These are phyloP conservation scores for Aplysina aerophoba DNA, from an alignment of 37 sponge, comb jelly and placozoan genomes.

Conservation along the genomic window DNA sequence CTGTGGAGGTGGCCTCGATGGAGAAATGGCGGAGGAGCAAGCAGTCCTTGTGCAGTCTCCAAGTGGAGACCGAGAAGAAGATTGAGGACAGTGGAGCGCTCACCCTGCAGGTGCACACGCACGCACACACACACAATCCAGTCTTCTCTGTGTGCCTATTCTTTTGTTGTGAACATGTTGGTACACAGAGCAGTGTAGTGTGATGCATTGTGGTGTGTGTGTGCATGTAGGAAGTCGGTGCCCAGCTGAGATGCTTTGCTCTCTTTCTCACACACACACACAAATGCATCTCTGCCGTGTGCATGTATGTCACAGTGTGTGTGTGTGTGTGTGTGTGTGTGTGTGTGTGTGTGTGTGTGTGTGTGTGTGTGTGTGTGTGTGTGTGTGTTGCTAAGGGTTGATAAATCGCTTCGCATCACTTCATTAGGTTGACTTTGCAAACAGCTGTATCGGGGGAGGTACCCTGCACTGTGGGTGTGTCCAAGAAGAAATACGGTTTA, in stretches of 20 bases:
- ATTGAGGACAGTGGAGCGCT: constrained; percentile 61
- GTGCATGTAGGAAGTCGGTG: no score
- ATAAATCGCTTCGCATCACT: not conserved
- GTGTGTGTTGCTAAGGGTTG: not conserved
- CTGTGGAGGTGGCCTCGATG: constrained; percentile 19
- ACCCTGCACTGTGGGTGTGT: constrained; percentile 60
- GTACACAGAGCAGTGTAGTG: no score
- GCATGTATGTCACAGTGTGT: no score
- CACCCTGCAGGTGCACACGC: constrained; percentile 57
- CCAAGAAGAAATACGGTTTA: constrained; percentile 71
- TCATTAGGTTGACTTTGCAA: constrained; percentile 75
- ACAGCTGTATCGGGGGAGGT: constrained; percentile 72
- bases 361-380: constrained; percentile 36
- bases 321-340: not conserved
- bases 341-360: constrained; percentile 11
- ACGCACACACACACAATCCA: not conserved
- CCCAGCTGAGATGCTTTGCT: no score
- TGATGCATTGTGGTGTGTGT: no score
- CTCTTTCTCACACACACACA: no score
- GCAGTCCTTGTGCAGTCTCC: constrained; percentile 47
- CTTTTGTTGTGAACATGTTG: no score
- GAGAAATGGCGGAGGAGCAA: constrained; percentile 29
- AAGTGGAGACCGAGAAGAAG: constrained; percentile 6
- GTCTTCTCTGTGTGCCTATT: no score
- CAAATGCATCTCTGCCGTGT: no score